Evolutionary conservation across 2,113 vertebrate species (phyloP), one percentile per base, ranked within the genome.

Genomic region (Rhinolophus sinicus): DNA sequence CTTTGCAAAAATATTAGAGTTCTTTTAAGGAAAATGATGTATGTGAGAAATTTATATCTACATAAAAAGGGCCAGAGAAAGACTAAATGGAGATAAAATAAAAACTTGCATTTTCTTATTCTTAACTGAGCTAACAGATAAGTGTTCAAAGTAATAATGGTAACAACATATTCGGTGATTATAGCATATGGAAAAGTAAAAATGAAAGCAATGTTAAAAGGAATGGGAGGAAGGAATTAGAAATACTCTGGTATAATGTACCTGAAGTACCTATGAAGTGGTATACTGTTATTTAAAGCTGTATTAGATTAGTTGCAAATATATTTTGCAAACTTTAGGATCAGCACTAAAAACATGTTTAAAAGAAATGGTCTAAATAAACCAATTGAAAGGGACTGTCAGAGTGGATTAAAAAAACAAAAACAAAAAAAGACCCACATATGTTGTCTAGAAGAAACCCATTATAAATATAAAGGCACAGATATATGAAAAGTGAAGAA

Each of bases 351-450:
- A 96, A 69, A 86, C 12, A 94, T 65, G 8, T 86, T 69, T 67
- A 73, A 94, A 95, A 88, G 22, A 65, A 78, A 86, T 69, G 6
- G 24, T 52, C 54, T 89, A 95, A 92, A 67, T 76, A 90, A 94
- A 64, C 13, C 65, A 97, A 88, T 28, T 89, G 13, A 40, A 93
- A 94, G 52, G 69, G 85, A 81, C 33, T 38, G 10, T 47, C 16
- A 78, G 16, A 80, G 44, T 56, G 26, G 2, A 40, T 54, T 50
- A 14, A 82, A 90, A 80, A 90, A 76, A 52, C 9, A 54, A 15
- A 54, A 54, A 54, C 3, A 54, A 18, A 90, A 78, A 28, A 58
- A 87, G 73, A 47, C 35, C 70, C 35, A 88, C 54, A 54, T 75
- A 50, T 5, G 4, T 2, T 80, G 47, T 54, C 73, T 82, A 56